Evolutionary conservation across 2,113 vertebrate species (phyloP).

Genomic region (Limnothrissa miodon): DNA sequence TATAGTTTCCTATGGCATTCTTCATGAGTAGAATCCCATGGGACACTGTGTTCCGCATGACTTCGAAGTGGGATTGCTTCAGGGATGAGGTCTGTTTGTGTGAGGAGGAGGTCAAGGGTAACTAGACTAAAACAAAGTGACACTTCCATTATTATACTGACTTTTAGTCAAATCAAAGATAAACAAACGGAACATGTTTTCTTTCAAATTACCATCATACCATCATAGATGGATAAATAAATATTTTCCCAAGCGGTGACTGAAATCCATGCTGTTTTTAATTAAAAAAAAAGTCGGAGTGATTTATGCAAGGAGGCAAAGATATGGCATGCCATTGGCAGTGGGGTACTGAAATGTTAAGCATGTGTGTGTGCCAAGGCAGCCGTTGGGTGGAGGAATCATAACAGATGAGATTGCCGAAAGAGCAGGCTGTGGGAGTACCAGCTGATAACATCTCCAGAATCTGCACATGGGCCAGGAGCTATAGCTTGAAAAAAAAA

Average conservation of each 20-base stretch:
- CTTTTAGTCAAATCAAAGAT: background rate
- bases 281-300: background rate
- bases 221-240: background rate
- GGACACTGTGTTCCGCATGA: background rate
- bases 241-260: background rate
- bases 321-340: background rate
- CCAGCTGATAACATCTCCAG: constrained; percentile 40
- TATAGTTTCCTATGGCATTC: constrained; percentile 42
- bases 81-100: constrained; percentile 2
- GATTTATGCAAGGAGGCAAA: background rate
- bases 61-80: background rate
- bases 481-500: constrained; percentile 19
- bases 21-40: constrained; percentile 38
- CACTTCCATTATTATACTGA: background rate
- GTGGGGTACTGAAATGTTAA: background rate
- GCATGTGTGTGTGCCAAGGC: background rate
- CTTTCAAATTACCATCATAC: background rate
- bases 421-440: constrained; percentile 9
- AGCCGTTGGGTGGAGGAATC: background rate
- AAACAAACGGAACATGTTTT: background rate
- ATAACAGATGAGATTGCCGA: constrained; percentile 15
- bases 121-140: constrained; percentile 1
- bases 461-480: constrained; percentile 31
- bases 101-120: constrained; percentile 2
- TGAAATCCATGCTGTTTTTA: background rate